Percentiles rank a stretch among this genome's conserved stretches.
phyloP scores from a whole-genome alignment of 2,888 invertebrate genomes.

The Lapara coniferarum region DNA sequence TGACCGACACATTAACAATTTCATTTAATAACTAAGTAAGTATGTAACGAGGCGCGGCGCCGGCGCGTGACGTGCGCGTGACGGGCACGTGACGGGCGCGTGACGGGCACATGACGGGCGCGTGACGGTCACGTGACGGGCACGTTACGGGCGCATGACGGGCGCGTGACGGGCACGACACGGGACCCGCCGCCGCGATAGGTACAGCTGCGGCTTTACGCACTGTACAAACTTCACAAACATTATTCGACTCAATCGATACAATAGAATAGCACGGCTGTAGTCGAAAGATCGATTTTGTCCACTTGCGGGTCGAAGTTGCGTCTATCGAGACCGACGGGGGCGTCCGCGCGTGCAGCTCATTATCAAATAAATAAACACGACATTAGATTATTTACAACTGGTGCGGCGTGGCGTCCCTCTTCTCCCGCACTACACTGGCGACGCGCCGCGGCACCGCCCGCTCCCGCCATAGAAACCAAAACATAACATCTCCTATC shows the following conservation, averaged over 20 bases:
- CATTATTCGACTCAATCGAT: neutral
- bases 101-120: conserved; percentile 36
- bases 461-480: neutral
- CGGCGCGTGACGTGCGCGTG: conserved; percentile 29
- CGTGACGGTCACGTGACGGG: conserved; percentile 25
- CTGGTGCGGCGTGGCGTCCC: conserved; percentile 31
- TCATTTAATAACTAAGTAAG: conserved; percentile 44
- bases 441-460: neutral
- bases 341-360: conserved; percentile 20
- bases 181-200: neutral
- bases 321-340: conserved; percentile 16
- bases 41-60: conserved; percentile 49
- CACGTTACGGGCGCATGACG: conserved; percentile 37
- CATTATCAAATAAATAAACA: conserved; percentile 39
- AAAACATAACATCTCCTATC: neutral
- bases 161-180: conserved; percentile 23
- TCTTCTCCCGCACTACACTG: neutral
- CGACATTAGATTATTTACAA: conserved; percentile 47
- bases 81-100: conserved; percentile 33
- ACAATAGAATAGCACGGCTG: conserved; percentile 16
- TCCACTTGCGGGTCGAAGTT: conserved; percentile 5
- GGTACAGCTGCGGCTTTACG: neutral
- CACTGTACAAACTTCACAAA: conserved; percentile 10
- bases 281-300: conserved; percentile 11
- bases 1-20: conserved; percentile 69